A percentile compares a stretch with the other conserved stretches of the same genome.
Conservation (phyloP, 1,140 invertebrate species). For the Periplaneta americana region DNA sequence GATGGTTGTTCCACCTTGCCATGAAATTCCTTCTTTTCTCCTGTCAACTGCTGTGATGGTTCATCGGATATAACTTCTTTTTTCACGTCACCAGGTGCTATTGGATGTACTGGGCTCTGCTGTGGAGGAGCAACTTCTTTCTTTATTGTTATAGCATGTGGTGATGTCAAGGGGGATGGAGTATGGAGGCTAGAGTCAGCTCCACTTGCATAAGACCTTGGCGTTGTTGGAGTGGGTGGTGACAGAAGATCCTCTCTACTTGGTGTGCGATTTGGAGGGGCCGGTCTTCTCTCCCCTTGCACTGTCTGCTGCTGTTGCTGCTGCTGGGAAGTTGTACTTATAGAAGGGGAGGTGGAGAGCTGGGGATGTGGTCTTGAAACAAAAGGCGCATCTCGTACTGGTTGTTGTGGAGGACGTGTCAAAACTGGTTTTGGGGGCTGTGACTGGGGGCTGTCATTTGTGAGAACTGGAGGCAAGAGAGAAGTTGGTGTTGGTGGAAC, state of each 20-base stretch:
- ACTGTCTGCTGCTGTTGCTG: neutral
- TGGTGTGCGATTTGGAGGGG: constrained; percentile 28
- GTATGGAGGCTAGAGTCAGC: constrained; percentile 5
- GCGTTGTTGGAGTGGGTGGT: constrained; percentile 32
- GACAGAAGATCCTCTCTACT: constrained; percentile 34
- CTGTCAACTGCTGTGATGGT: constrained; percentile 25
- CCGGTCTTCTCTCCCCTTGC: neutral
- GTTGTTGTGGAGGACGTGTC: neutral
- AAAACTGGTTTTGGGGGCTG: neutral
- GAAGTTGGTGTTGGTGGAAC: constrained; percentile 53
- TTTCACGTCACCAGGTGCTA: constrained; percentile 44
- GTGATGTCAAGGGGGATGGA: constrained; percentile 6
- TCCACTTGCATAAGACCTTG: neutral
- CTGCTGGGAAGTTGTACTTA: too few species aligned
- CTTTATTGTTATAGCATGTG: neutral
- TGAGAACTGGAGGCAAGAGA: constrained; percentile 35
- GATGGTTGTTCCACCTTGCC: neutral
- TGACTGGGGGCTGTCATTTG: constrained; percentile 2
- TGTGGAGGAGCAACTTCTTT: neutral
- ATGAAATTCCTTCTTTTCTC: neutral
- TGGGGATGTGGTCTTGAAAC: neutral
- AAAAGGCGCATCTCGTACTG: neutral
- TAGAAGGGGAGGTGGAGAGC: neutral
- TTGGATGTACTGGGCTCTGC: constrained; percentile 20
- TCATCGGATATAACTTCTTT: constrained; percentile 40